These are phyloP conservation scores for Stegodyphus mimosarum DNA, from an alignment of 1,140 invertebrate genomes.

Conservation along the genomic window DNA sequence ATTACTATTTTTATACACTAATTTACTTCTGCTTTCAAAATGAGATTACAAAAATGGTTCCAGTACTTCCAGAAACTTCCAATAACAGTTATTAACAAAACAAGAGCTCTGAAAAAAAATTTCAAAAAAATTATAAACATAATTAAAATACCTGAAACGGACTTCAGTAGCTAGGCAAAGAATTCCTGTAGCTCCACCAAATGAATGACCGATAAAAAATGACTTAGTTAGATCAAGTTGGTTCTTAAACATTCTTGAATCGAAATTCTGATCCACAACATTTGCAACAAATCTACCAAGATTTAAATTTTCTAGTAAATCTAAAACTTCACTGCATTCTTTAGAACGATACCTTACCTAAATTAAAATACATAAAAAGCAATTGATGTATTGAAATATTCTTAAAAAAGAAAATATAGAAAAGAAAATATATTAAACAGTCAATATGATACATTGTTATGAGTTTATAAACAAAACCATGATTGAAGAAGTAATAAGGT, in stretches of 20 bases:
- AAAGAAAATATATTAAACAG: too few relatives aligned
- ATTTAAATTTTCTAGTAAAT: constrained; percentile 73
- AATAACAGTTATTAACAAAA: too few relatives aligned
- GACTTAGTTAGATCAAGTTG: constrained; percentile 72
- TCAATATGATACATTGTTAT: too few relatives aligned
- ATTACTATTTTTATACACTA: too few relatives aligned
- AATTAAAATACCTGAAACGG: constrained; percentile 68
- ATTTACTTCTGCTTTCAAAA: too few relatives aligned
- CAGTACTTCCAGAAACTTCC: too few relatives aligned
- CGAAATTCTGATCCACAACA: constrained; percentile 70
- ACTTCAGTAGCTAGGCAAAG: constrained; percentile 71
- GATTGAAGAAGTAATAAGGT: too few relatives aligned
- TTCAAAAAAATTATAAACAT: not conserved
- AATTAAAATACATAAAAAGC: not conserved
- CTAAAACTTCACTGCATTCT: constrained; percentile 73
- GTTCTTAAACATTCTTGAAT: constrained; percentile 69
- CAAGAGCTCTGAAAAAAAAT: too few relatives aligned
- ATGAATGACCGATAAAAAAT: constrained; percentile 76
- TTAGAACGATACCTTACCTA: constrained; percentile 68
- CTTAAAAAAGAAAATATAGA: too few relatives aligned
- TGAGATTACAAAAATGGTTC: not conserved
- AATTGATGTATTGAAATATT: too few relatives aligned
- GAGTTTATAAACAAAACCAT: too few relatives aligned
- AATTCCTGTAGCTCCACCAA: constrained; percentile 76
- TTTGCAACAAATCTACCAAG: constrained; percentile 71